A percentile compares a stretch with the other conserved stretches of the same genome.
Evolutionary conservation across 2,888 invertebrate genomes (phyloP).

Genomic region (Ochropleura plecta): DNA sequence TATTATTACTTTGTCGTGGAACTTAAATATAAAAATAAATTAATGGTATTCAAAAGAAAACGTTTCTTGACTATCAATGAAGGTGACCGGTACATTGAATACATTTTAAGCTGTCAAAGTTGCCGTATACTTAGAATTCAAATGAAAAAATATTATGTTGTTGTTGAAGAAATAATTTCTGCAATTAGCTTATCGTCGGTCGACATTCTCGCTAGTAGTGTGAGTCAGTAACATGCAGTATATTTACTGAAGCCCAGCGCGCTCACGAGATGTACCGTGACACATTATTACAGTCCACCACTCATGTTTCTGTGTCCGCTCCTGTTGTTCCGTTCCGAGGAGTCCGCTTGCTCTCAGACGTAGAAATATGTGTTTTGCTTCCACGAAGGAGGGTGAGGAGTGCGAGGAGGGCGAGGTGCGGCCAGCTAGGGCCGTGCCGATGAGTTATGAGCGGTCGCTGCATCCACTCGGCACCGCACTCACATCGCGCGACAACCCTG

Average conservation of each 20-base stretch:
- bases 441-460: constrained; percentile 75
- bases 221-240: constrained; percentile 26
- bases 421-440: constrained; percentile 63
- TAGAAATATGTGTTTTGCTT: constrained; percentile 77
- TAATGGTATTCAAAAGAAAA: constrained; percentile 20
- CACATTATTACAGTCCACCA: constrained; percentile 59
- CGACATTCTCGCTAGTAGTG: constrained; percentile 10
- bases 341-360: constrained; percentile 70
- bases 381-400: constrained; percentile 44
- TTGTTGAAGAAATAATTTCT: constrained; percentile 38
- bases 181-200: constrained; percentile 43
- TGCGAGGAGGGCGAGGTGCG: constrained; percentile 46
- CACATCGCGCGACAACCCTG: constrained; percentile 62
- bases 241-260: constrained; percentile 46
- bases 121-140: constrained; percentile 29
- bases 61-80: constrained; percentile 39
- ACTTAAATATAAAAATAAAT: constrained; percentile 23
- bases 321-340: constrained; percentile 72
- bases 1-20: constrained; percentile 39
- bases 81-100: constrained; percentile 42
- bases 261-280: constrained; percentile 47
- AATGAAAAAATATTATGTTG: constrained; percentile 28
- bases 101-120: constrained; percentile 39
- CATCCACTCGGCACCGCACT: constrained; percentile 50
- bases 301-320: constrained; percentile 71